Evolutionary conservation across 2,797 vertebrate species (phyloP), one percentile per base, ranked within the genome.

Genomic region (Salmo trutta): DNA sequence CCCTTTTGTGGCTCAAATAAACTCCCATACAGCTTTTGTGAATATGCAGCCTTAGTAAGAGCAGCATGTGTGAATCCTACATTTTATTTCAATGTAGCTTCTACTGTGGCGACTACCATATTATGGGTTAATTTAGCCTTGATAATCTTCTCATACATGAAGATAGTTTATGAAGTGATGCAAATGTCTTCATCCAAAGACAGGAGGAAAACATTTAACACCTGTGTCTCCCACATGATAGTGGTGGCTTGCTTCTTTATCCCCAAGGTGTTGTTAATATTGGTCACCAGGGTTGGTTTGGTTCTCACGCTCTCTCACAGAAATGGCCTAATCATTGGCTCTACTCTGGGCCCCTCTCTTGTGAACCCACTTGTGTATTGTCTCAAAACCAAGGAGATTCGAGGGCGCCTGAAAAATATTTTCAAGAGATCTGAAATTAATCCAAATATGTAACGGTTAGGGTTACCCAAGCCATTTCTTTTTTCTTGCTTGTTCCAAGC

Each of bases 351-450:
- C 15, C 74, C 77, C 41, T 77, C 74, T n/a, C 74, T 82, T 75
- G 68, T 79, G 12, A 79, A 78, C 41, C 80, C 80, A 51, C 24
- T 76, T 65, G 74, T 82, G 5, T 82, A 82, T 10, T 73, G 77
- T 71, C 71, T 82, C 47, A 75, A 71, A 70, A 79, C 77, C 5
- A 70, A 79, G 6, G 80, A 82, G 52, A 82, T 82, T 12, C 69
- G 70, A 52, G 52, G 52, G 5, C 41, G n/a, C 2, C 14, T 72
- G 16, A 72, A 15, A 53, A 16, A 27, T 17, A 27, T 72, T 27
- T 72, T 72, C 5, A 72, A 27, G 29, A 67, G 29, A 31, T 19
- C 5, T 67, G 16, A 31, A 33, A 31, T 67, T 67, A 19, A 4
- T 6, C 65, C 27, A 67, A 67, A 33, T 17, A 33, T 67, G 27